Evolutionary conservation across 2,888 invertebrate species (phyloP).

Genomic region (Drosophila glabriapex): DNA sequence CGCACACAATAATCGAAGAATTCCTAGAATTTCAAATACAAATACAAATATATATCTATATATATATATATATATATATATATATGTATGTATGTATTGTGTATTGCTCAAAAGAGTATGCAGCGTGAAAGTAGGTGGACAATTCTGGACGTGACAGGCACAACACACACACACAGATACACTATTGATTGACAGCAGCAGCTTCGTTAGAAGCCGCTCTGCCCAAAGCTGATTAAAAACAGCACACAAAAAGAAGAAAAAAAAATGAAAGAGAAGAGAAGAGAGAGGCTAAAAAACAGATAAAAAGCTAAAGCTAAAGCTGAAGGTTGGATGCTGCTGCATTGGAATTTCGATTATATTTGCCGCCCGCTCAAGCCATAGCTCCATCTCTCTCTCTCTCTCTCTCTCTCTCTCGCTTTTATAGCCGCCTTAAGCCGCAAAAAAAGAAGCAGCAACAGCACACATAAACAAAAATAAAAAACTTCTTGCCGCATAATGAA

Average conservation of each 20-base stretch:
- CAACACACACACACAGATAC: conserved; percentile 28
- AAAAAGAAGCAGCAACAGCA: conserved; percentile 32
- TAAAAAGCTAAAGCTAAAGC: conserved; percentile 30
- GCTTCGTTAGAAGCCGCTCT: conserved; percentile 66
- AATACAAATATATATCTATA: neutral
- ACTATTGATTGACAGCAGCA: conserved; percentile 42
- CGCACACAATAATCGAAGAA: conserved; percentile 23
- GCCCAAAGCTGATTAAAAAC: conserved; percentile 71
- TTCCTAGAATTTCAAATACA: conserved; percentile 39
- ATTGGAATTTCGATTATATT: conserved; percentile 79
- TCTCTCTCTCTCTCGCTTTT: conserved; percentile 15
- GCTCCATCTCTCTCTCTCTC: neutral
- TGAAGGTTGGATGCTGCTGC: conserved; percentile 45
- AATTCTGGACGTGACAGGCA: conserved; percentile 68
- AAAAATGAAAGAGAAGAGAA: conserved; percentile 2
- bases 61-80: neutral
- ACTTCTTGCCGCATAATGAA: conserved; percentile 82
- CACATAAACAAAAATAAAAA: conserved; percentile 13
- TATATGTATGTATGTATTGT: neutral
- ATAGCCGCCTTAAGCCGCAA: conserved; percentile 67
- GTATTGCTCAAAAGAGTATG: conserved; percentile 20
- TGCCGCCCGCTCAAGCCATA: conserved; percentile 10
- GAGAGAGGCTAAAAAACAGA: neutral
- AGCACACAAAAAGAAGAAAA: conserved; percentile 20
- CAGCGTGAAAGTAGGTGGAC: conserved; percentile 80